Conservation (phyloP, 2,113 vertebrate species). For the Pelusios castaneus region DNA sequence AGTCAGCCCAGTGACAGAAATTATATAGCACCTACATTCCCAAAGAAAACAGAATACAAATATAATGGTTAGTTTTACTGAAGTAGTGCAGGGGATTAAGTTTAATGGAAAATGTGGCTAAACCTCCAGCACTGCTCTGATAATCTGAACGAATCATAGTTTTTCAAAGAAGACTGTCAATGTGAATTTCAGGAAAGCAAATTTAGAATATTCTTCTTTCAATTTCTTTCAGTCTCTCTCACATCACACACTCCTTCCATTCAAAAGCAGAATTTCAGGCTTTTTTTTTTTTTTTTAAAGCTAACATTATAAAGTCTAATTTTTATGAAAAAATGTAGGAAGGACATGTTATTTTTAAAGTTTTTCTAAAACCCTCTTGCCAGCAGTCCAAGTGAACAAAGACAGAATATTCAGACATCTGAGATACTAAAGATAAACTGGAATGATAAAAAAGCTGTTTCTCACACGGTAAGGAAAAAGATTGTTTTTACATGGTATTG, state of each 20-base stretch:
- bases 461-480: conserved; percentile 38
- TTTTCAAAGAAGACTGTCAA: background rate
- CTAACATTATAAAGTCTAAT: background rate
- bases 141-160: background rate
- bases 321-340: background rate
- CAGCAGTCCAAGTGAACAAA: background rate
- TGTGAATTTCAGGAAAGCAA: background rate
- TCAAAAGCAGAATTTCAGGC: background rate
- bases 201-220: background rate
- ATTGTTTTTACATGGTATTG: conserved; percentile 23
- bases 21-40: background rate
- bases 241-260: background rate
- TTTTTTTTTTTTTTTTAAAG: background rate
- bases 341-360: background rate
- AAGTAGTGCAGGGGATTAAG: background rate
- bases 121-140: background rate
- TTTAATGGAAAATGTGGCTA: background rate
- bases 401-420: background rate
- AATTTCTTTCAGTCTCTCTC: background rate
- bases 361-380: background rate
- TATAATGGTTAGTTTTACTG: background rate
- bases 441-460: conserved; percentile 29
- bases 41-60: background rate
- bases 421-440: conserved; percentile 1
- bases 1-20: background rate